Percentiles rank a stretch among this genome's conserved stretches.
phyloP scores from a whole-genome alignment of 2,888 invertebrate genomes.

The Dryomyza anilis region DNA sequence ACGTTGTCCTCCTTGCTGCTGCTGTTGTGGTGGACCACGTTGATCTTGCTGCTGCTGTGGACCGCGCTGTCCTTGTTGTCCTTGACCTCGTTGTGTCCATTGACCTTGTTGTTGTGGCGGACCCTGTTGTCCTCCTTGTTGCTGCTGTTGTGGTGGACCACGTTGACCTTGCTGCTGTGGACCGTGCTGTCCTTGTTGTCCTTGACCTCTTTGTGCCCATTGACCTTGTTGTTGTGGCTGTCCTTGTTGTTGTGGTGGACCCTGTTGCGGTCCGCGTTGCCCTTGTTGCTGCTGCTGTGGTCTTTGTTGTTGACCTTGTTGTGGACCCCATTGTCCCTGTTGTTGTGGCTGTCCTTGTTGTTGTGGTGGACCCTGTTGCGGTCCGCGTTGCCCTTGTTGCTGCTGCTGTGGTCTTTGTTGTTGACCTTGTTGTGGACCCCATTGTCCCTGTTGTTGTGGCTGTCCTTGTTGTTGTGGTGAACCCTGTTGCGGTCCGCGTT shows the following conservation, averaged over 20 bases:
- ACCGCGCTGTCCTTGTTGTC: slow-evolving; percentile 1
- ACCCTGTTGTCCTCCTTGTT: slow-evolving; percentile 17
- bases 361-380: slow-evolving; percentile 22
- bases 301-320: slow-evolving; percentile 18
- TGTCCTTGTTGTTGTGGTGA: background rate
- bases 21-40: slow-evolving; percentile 15
- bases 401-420: slow-evolving; percentile 26
- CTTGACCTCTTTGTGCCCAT: slow-evolving; percentile 6
- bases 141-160: slow-evolving; percentile 14
- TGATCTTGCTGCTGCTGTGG: slow-evolving; percentile 18
- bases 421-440: background rate
- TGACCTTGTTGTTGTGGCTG: slow-evolving; percentile 2
- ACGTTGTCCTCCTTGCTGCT: slow-evolving; percentile 1
- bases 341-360: slow-evolving; percentile 2
- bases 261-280: background rate
- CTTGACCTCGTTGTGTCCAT: background rate
- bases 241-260: slow-evolving; percentile 3
- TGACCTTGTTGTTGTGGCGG: slow-evolving; percentile 22
- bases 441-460: background rate
- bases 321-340: slow-evolving; percentile 1
- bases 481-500: background rate
- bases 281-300: slow-evolving; percentile 23
- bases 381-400: slow-evolving; percentile 10
- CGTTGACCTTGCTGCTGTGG: slow-evolving; percentile 19
- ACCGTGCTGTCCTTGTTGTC: slow-evolving; percentile 8